A percentile compares a stretch with the other conserved stretches of the same genome.
phyloP scores from a whole-genome alignment of 2,113 vertebrate species.

The Mus pahari region DNA sequence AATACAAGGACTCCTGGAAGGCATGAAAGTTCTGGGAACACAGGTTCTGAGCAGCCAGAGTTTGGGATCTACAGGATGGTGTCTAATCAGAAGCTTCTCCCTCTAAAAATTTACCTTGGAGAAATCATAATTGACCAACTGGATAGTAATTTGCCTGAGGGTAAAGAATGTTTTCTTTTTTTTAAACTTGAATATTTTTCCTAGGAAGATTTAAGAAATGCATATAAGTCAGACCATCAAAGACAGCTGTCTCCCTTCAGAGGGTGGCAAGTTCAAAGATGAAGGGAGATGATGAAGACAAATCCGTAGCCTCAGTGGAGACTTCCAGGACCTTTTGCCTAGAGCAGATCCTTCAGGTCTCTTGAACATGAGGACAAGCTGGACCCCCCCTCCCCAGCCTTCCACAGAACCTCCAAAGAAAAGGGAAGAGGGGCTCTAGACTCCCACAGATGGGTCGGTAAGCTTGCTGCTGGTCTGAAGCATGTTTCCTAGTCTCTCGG shows the following conservation, averaged over 20 bases:
- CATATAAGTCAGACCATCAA: not conserved
- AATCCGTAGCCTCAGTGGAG: not conserved
- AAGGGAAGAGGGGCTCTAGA: not conserved
- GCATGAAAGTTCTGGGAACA: not conserved
- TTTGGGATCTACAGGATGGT: not conserved
- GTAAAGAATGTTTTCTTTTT: too few species aligned
- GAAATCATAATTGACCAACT: not conserved
- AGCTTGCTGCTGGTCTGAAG: not conserved
- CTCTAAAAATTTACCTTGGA: constrained; percentile 25
- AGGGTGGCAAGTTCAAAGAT: not conserved
- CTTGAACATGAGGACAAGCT: not conserved
- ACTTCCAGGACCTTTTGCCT: not conserved
- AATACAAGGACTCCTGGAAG: not conserved
- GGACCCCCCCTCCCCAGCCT: not conserved
- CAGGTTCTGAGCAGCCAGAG: not conserved
- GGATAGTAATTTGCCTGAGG: not conserved
- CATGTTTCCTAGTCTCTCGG: not conserved
- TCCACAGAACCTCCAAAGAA: not conserved
- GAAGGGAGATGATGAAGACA: not conserved
- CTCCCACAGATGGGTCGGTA: not conserved
- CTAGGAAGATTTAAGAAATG: constrained; percentile 12
- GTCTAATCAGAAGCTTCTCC: not conserved
- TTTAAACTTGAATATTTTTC: not conserved
- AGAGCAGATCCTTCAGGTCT: not conserved
- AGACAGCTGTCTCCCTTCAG: not conserved